These are phyloP conservation scores for Cydia fagiglandana DNA, from an alignment of 1,140 invertebrate genomes.

Conservation along the genomic window DNA sequence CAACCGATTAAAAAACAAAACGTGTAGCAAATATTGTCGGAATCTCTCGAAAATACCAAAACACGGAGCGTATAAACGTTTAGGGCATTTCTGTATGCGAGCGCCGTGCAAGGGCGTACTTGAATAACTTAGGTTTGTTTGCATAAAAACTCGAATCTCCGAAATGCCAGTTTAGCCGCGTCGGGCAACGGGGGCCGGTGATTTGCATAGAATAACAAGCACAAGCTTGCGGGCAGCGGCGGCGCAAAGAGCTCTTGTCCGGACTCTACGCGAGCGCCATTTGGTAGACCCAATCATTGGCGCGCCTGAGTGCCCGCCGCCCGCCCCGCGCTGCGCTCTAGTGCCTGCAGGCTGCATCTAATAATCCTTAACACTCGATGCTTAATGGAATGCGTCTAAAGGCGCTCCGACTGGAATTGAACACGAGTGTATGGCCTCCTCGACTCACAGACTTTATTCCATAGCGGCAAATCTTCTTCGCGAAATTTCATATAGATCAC, in stretches of 20 bases:
- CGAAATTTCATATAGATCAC: conserved; percentile 5
- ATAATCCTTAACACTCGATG: conserved; percentile 30
- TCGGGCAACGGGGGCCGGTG: conserved; percentile 46
- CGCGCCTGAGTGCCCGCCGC: conserved; percentile 11
- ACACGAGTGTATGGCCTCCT: background rate
- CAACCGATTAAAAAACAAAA: conserved; percentile 32
- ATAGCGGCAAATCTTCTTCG: background rate
- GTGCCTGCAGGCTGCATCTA: conserved; percentile 25
- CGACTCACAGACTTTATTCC: background rate
- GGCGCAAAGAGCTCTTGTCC: conserved; percentile 53
- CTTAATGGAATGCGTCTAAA: conserved; percentile 28
- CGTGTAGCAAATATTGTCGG: conserved; percentile 29
- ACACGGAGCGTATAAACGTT: conserved; percentile 51
- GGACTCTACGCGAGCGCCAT: conserved; percentile 56
- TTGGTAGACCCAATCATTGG: conserved; percentile 55
- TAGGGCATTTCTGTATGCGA: conserved; percentile 66
- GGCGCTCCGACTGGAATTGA: conserved; percentile 18
- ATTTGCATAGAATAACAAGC: conserved; percentile 78
- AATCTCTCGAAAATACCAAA: conserved; percentile 31
- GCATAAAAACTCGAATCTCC: conserved; percentile 72
- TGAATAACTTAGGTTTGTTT: conserved; percentile 74
- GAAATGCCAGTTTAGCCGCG: conserved; percentile 67
- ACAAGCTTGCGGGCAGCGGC: conserved; percentile 45
- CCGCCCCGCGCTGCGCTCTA: background rate
- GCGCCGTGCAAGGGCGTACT: conserved; percentile 68